Base-by-base conservation (phyloP, 2,113 vertebrate species). In the Nesoenas mayeri region DNA sequence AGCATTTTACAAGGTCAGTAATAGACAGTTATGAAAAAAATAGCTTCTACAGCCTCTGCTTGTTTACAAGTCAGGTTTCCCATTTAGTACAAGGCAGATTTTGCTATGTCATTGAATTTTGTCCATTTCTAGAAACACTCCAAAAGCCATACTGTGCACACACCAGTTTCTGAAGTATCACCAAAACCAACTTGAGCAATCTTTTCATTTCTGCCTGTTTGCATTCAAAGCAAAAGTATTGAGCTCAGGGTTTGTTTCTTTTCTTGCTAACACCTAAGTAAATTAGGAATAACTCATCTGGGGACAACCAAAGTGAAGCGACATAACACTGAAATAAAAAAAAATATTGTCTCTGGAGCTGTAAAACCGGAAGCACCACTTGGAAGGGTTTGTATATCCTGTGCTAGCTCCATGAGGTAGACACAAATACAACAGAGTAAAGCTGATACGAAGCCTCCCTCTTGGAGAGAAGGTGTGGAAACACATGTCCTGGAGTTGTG, bases 1-100 rank as follows among this genome's bases (percentile, higher is more conserved):
- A 44, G 66, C 19, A 32, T 82, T 89, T 77, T 81, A 88, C 40
- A 58, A 79, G 79, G 79, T 85, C 79, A 83, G 71, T 42, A 88
- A 69, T 6, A 79, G 53, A 89, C 21, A 40, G 79, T 57, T 53
- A 56, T 10, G 15, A 86, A 31, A 66, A 83, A 88, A 61, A 36
- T 12, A 65, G n/a, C 11, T 5, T 84, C 31, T 67, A 2, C 31
- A 56, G 10, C 8, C 10, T 53, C 31, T 47, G 15, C 31, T 85
- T 60, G 7, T 36, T 79, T 79, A 47, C 32, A 77, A 92, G 34
- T 62, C 69, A 86, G 25, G 21, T 53, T 92, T 94, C 22, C 21
- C 19, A 28, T 40, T 77, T 62, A 70, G 11, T 54, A 38, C 15
- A 36, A 79, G 48, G 53, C 19, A 81, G 31, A 81, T 66, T 77